phyloP scores from a whole-genome alignment of 2,113 vertebrate species.

The Petrocephalus zakoni region DNA sequence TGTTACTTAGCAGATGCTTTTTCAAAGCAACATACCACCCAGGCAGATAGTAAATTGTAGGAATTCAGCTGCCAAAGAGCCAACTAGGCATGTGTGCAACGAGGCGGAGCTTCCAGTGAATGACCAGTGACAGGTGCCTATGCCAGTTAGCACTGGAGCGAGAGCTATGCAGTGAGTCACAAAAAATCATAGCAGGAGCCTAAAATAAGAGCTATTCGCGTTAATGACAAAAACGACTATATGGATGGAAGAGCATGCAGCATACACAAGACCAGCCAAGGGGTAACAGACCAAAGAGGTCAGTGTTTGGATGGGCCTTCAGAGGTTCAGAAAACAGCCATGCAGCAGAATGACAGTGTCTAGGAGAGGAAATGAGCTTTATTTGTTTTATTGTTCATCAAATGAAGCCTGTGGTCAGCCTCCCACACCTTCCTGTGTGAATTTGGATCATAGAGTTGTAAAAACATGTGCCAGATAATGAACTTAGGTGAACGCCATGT shows the following conservation, averaged over 20 bases:
- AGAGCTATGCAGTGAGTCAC: not conserved
- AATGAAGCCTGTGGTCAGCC: constrained; percentile 25
- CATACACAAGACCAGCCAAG: not conserved
- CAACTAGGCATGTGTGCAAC: not conserved
- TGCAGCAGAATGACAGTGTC: not conserved
- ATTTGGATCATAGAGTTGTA: not conserved
- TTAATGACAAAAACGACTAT: not conserved
- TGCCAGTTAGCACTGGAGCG: not conserved
- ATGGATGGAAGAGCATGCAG: not conserved
- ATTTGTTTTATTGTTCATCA: not conserved
- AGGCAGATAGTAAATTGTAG: not conserved
- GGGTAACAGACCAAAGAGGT: not conserved
- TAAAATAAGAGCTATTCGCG: not conserved
- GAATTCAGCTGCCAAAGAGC: not conserved
- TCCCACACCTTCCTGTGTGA: constrained; percentile 47
- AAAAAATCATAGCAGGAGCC: not conserved
- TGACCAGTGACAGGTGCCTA: not conserved
- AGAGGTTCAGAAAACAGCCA: not conserved
- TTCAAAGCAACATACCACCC: not conserved
- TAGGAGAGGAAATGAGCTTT: not conserved
- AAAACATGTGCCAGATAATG: not conserved
- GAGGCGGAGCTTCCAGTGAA: not conserved
- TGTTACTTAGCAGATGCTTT: not conserved
- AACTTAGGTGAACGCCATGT: not conserved
- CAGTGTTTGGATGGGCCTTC: not conserved